Base-by-base conservation (phyloP, 2,797 vertebrate genomes). In the Fistularia commersonii region DNA sequence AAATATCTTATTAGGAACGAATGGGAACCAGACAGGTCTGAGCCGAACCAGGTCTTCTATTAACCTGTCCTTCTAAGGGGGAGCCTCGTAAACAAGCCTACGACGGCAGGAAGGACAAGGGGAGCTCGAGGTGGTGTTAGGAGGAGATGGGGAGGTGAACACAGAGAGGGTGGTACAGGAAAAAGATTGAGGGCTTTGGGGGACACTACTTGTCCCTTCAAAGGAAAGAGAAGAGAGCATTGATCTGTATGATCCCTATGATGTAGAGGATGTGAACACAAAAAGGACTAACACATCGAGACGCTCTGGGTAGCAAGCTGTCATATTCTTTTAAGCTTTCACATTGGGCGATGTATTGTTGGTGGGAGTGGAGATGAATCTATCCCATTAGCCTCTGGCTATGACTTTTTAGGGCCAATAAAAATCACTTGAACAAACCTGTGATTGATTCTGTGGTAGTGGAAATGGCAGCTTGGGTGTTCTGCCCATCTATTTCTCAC, bases 11-110 rank as follows among this genome's bases (percentile, higher is more conserved):
- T 81, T 82, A 64, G 73, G 54, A 61, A 65, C 6, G 68, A 89
- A 90, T 80, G 59, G 74, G 77, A 88, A 87, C 66, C 88, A 90
- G 86, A 72, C 73, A 42, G 58, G 64, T 73, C 70, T 71, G 76
- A 84, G 69, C 63, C 42, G 68, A 80, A 72, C 79, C 81, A 82
- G 80, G 58, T 74, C 78, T 66, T 84, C 74, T 67, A 81, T 83
- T 81, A 87, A 85, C 76, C 86, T 83, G 80, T 84, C 80, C 72
- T 69, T 74, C 58, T 75, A 77, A 74, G 45, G 64, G 64, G 81
- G 68, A 80, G 62, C 64, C 76, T 84, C 84, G 23, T 87, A 83
- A 84, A 87, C 69, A 84, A 78, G 81, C 70, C 58, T 2, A 4
- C 59, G 74, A 78, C 70, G 72, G 63, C 64, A 77, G 70, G 81